phyloP scores from a whole-genome alignment of 2,888 invertebrate species.

The Nemoura dubitans region DNA sequence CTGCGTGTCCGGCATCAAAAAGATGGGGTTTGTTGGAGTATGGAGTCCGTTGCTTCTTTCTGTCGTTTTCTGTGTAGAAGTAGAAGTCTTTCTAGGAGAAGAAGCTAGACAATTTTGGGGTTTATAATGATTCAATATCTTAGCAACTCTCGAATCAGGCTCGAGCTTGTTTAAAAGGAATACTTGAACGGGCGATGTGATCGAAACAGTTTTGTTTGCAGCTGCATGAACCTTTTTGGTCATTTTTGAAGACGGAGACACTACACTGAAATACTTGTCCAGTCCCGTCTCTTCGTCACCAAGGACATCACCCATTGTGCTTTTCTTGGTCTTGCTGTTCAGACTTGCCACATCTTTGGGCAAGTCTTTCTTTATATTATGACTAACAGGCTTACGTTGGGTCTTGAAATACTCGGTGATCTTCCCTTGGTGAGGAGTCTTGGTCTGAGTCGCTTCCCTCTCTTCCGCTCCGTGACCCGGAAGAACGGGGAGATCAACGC shows the following conservation, averaged over 20 bases:
- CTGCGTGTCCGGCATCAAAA: slow-evolving; percentile 15
- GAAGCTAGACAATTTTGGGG: neutral
- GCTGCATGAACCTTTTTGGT: slow-evolving; percentile 30
- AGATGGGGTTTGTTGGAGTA: slow-evolving; percentile 14
- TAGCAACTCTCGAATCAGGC: slow-evolving; percentile 19
- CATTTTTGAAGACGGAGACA: slow-evolving; percentile 30
- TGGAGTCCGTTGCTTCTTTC: slow-evolving; percentile 1
- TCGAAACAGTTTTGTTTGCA: slow-evolving; percentile 21
- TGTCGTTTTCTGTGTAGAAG: slow-evolving; percentile 3
- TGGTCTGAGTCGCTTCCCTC: neutral
- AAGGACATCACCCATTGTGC: neutral
- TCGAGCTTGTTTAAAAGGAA: slow-evolving; percentile 34
- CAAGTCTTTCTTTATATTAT: slow-evolving; percentile 46
- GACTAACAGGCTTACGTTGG: slow-evolving; percentile 75
- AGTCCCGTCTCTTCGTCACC: slow-evolving; percentile 7
- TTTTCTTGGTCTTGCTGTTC: slow-evolving; percentile 22
- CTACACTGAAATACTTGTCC: slow-evolving; percentile 47
- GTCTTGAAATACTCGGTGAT: slow-evolving; percentile 87
- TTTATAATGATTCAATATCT: neutral
- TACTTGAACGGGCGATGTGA: slow-evolving; percentile 34
- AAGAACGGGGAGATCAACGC: slow-evolving; percentile 53
- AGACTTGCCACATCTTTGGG: slow-evolving; percentile 42
- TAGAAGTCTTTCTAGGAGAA: slow-evolving; percentile 23
- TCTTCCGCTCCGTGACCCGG: slow-evolving; percentile 55
- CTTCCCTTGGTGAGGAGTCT: slow-evolving; percentile 70